Conservation (phyloP, 2,113 vertebrate species). For the Cichladusa arquata region DNA sequence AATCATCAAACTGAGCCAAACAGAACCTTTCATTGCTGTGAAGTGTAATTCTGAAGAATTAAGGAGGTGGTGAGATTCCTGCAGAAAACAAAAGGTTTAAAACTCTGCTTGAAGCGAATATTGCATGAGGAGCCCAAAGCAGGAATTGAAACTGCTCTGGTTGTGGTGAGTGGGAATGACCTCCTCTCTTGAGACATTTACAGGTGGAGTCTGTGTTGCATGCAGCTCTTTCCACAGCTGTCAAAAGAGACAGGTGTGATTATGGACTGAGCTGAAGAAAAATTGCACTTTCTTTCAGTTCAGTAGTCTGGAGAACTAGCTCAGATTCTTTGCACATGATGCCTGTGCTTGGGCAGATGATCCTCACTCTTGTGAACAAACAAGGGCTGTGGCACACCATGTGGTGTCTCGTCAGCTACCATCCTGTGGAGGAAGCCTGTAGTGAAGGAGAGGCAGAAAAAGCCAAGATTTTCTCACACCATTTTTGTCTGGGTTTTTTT, state of each 20-base stretch:
- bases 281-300: neutral
- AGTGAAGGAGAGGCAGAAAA: neutral
- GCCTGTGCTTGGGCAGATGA: neutral
- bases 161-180: neutral
- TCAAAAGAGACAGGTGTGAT: neutral
- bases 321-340: neutral
- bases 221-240: neutral
- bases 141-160: neutral
- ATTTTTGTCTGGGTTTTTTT: neutral
- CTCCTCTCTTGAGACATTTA: neutral
- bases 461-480: neutral
- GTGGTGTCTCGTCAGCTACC: neutral
- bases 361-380: neutral
- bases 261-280: neutral
- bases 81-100: neutral
- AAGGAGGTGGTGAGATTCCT: neutral
- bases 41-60: neutral
- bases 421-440: neutral
- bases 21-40: neutral
- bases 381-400: conserved; percentile 5
- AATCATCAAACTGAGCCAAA: neutral
- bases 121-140: neutral
- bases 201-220: neutral
- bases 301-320: neutral
- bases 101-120: neutral